These are phyloP conservation scores for Danaus plexippus DNA, from an alignment of 1,140 invertebrate species.

Conservation along the genomic window DNA sequence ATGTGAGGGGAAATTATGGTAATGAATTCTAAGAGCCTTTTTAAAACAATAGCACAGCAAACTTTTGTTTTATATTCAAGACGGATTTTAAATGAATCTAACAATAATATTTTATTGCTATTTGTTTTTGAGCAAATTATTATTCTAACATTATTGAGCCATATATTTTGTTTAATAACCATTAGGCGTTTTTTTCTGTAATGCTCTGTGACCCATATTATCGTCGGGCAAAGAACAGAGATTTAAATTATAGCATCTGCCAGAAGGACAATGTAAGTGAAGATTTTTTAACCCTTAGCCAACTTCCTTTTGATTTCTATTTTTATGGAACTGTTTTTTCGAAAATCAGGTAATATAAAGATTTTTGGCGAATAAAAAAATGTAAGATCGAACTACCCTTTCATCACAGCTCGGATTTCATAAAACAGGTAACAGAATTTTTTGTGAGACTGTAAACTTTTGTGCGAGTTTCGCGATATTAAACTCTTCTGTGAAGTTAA, in stretches of 20 bases:
- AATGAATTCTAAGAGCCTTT: too few relatives aligned
- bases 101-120: not conserved
- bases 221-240: constrained; percentile 42
- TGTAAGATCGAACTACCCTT: constrained; percentile 58
- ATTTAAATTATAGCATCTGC: constrained; percentile 55
- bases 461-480: constrained; percentile 62
- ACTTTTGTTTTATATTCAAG: too few relatives aligned
- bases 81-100: too few relatives aligned
- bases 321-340: constrained; percentile 44
- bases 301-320: constrained; percentile 62
- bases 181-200: too few relatives aligned
- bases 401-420: constrained; percentile 67
- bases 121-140: not conserved
- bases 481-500: constrained; percentile 55
- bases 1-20: too few relatives aligned
- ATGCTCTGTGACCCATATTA: constrained; percentile 50
- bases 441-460: constrained; percentile 49
- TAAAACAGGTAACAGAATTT: constrained; percentile 64
- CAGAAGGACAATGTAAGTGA: constrained; percentile 35
- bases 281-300: constrained; percentile 60
- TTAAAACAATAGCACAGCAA: too few relatives aligned
- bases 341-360: constrained; percentile 51
- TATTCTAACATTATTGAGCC: too few relatives aligned
- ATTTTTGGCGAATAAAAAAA: constrained; percentile 41
- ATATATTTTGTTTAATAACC: too few relatives aligned